phyloP scores from a whole-genome alignment of 2,113 vertebrate genomes.

The Enhydra lutris region DNA sequence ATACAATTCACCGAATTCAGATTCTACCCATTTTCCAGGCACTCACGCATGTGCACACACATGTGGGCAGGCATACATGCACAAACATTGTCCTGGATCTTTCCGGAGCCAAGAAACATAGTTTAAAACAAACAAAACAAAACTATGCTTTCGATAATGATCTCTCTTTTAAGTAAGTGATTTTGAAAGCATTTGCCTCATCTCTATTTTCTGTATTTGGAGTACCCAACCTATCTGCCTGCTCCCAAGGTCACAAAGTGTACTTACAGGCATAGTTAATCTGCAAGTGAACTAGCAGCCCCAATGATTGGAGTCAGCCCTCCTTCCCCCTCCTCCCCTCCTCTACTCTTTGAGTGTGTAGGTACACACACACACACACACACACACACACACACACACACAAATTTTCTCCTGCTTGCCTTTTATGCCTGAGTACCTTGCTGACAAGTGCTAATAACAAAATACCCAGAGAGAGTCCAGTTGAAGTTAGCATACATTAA shows the following conservation, averaged over 20 bases:
- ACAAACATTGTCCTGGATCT: background rate
- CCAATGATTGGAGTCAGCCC: constrained; percentile 56
- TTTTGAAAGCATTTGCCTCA: constrained; percentile 40
- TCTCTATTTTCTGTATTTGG: constrained; percentile 34
- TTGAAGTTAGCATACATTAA: constrained; percentile 84
- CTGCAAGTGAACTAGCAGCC: constrained; percentile 71
- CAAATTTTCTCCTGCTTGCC: constrained; percentile 78
- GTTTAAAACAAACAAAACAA: background rate
- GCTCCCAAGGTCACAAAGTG: constrained; percentile 23
- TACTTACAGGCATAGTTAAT: constrained; percentile 26
- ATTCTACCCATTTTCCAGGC: background rate
- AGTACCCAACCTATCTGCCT: constrained; percentile 1
- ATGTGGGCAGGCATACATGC: background rate
- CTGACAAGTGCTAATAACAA: constrained; percentile 88
- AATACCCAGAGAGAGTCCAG: constrained; percentile 84
- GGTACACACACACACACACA: background rate
- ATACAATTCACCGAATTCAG: background rate
- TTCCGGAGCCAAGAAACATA: constrained; percentile 20
- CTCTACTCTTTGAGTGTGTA: background rate
- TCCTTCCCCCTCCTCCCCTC: background rate
- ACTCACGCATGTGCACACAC: background rate
- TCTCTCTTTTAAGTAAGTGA: constrained; percentile 12
- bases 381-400: background rate
- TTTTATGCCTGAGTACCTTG: constrained; percentile 87
- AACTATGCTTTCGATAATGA: background rate